Percentiles rank a stretch among this genome's conserved stretches.
phyloP scores from a whole-genome alignment of 2,113 vertebrate genomes.

The Corynorhinus townsendii region DNA sequence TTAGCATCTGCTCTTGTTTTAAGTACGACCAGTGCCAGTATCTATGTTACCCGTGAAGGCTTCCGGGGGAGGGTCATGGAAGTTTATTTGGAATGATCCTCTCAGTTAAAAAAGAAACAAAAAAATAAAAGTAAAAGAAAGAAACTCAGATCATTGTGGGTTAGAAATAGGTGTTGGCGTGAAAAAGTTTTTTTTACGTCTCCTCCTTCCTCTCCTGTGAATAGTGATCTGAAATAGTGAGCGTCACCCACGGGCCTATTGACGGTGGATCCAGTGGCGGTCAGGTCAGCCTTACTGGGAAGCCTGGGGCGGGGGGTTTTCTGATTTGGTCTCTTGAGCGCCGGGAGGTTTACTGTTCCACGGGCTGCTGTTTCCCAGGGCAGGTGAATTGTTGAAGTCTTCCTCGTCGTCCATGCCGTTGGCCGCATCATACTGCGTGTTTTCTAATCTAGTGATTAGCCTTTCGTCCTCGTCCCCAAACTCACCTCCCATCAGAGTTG shows the following conservation, averaged over 20 bases:
- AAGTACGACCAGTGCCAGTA: slow-evolving; percentile 77
- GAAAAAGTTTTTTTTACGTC: slow-evolving; percentile 57
- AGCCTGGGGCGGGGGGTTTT: slow-evolving; percentile 94
- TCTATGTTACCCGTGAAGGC: slow-evolving; percentile 64
- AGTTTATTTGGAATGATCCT: slow-evolving; percentile 72
- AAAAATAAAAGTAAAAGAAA: slow-evolving; percentile 50
- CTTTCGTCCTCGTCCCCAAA: slow-evolving; percentile 99
- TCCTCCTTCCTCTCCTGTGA: slow-evolving; percentile 55
- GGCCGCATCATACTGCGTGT: slow-evolving; percentile 98
- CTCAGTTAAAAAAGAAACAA: slow-evolving; percentile 68
- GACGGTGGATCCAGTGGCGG: slow-evolving; percentile 35
- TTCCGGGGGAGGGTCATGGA: slow-evolving; percentile 70
- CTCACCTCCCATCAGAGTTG: slow-evolving; percentile 98
- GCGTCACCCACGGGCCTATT: slow-evolving; percentile 46
- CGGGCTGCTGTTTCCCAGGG: slow-evolving; percentile 94
- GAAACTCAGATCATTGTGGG: slow-evolving; percentile 64
- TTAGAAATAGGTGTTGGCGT: slow-evolving; percentile 77
- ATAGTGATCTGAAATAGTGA: slow-evolving; percentile 67
- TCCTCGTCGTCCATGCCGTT: slow-evolving; percentile 99
- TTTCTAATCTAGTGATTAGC: slow-evolving; percentile 99
- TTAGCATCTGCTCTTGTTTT: slow-evolving; percentile 61
- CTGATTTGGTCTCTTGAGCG: slow-evolving; percentile 94
- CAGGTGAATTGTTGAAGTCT: slow-evolving; percentile 97
- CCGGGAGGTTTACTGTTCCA: slow-evolving; percentile 95
- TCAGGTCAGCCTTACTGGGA: slow-evolving; percentile 85